These are phyloP conservation scores for Caloenas nicobarica DNA, from an alignment of 2,113 vertebrate genomes.

Conservation along the genomic window DNA sequence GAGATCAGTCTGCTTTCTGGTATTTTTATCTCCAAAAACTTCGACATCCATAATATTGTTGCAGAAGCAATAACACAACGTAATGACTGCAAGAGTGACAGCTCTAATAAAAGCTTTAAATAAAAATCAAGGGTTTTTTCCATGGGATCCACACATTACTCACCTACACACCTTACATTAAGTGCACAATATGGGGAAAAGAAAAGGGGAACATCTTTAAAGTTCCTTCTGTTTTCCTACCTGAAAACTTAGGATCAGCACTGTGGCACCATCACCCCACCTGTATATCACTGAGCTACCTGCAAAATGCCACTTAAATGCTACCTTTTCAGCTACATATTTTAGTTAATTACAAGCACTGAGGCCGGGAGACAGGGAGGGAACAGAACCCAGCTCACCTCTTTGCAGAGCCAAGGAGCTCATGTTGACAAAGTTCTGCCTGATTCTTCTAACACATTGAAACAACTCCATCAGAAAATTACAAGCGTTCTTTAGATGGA, in stretches of 20 bases:
- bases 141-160: not conserved
- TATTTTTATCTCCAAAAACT: not conserved
- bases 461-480: not conserved
- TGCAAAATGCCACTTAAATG: not conserved
- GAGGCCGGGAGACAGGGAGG: accelerated
- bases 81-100: not conserved
- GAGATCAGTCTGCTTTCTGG: not conserved
- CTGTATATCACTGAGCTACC: not conserved
- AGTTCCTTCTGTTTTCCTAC: not conserved
- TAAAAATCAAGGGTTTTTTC: not conserved
- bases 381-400: not conserved
- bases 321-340: not conserved
- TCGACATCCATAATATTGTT: not conserved
- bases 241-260: not conserved
- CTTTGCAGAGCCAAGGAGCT: not conserved
- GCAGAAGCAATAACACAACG: not conserved
- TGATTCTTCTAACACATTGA: not conserved
- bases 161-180: not conserved
- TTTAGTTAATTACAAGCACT: not conserved
- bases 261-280: not conserved
- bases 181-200: not conserved
- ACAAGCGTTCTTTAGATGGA: not conserved
- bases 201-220: not conserved
- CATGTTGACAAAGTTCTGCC: not conserved
- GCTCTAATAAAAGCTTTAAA: not conserved